Evolutionary conservation across 2,888 invertebrate species (phyloP).

Genomic region (Eudiplozoon nipponicum): DNA sequence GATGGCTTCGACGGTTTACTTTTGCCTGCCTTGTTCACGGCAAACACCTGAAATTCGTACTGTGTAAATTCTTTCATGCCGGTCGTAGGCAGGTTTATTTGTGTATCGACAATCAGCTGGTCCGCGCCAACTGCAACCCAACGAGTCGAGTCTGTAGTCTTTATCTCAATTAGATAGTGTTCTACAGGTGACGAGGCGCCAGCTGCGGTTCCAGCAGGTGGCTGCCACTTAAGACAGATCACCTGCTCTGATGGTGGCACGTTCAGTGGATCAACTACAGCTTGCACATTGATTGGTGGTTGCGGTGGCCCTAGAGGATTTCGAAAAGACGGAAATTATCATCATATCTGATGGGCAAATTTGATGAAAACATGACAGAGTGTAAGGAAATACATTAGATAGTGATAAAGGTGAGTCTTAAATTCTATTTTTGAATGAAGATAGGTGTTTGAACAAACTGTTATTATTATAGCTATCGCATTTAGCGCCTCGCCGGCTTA

Average conservation of each 20-base stretch:
- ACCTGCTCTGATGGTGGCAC: conserved; percentile 14
- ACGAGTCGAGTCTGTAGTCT: conserved; percentile 3
- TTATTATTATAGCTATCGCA: too few species aligned
- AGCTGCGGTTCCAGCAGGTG: too few species aligned
- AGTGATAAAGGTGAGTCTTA: too few species aligned
- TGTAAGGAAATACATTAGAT: too few species aligned
- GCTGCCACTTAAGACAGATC: too few species aligned
- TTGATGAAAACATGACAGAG: too few species aligned
- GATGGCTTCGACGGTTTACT: conserved; percentile 20
- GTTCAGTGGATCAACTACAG: background rate
- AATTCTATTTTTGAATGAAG: too few species aligned
- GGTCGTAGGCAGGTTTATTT: conserved; percentile 10
- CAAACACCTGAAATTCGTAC: conserved; percentile 19
- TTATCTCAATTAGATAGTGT: conserved; percentile 17
- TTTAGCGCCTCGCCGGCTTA: too few species aligned
- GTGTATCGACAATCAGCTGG: conserved; percentile 9
- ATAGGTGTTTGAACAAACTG: too few species aligned
- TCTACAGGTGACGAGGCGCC: conserved; percentile 17
- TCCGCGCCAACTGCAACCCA: conserved; percentile 43
- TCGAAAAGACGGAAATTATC: too few species aligned
- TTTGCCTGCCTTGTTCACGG: conserved; percentile 20
- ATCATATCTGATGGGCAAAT: too few species aligned
- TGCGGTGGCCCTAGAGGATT: conserved; percentile 2
- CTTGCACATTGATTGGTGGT: conserved; percentile 4
- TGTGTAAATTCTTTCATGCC: conserved; percentile 20